Evolutionary conservation across 2,888 invertebrate genomes (phyloP).

Genomic region (Sisyra nigra): DNA sequence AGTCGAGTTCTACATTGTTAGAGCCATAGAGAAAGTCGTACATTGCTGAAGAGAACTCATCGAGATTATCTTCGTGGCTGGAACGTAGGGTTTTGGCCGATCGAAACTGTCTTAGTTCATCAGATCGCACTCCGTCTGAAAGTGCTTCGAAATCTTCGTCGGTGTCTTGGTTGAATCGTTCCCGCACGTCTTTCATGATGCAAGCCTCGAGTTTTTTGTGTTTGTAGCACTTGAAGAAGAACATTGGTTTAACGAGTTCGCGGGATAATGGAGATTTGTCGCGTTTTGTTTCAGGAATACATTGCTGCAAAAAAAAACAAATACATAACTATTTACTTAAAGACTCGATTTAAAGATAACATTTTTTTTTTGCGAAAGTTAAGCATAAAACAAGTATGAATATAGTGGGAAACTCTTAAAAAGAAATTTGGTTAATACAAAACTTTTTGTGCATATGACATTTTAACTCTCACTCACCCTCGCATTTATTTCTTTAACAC

Average conservation of each 20-base stretch:
- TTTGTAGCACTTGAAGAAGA: slow-evolving; percentile 59
- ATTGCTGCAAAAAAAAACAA: slow-evolving; percentile 35
- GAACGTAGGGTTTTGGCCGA: slow-evolving; percentile 32
- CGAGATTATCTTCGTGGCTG: slow-evolving; percentile 28
- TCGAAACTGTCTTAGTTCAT: slow-evolving; percentile 28
- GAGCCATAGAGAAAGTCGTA: slow-evolving; percentile 46
- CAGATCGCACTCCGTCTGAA: slow-evolving; percentile 31
- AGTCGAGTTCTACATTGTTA: slow-evolving; percentile 38
- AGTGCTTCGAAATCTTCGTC: slow-evolving; percentile 39
- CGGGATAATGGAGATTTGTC: slow-evolving; percentile 44
- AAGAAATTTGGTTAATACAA: too few species aligned
- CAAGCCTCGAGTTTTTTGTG: slow-evolving; percentile 57
- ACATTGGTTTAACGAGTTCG: slow-evolving; percentile 48
- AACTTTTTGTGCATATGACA: too few species aligned
- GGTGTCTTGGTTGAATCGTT: slow-evolving; percentile 35
- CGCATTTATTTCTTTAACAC: too few species aligned
- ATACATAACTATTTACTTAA: too few species aligned
- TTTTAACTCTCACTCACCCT: too few species aligned
- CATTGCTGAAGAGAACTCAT: slow-evolving; percentile 39
- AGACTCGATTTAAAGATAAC: too few species aligned
- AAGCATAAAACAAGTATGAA: too few species aligned
- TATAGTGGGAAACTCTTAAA: too few species aligned
- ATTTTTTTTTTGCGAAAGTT: too few species aligned
- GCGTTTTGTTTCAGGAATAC: slow-evolving; percentile 47
- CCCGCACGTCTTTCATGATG: slow-evolving; percentile 53